phyloP scores from a whole-genome alignment of 2,888 invertebrate species.

The Gonocerus acuteangulatus region DNA sequence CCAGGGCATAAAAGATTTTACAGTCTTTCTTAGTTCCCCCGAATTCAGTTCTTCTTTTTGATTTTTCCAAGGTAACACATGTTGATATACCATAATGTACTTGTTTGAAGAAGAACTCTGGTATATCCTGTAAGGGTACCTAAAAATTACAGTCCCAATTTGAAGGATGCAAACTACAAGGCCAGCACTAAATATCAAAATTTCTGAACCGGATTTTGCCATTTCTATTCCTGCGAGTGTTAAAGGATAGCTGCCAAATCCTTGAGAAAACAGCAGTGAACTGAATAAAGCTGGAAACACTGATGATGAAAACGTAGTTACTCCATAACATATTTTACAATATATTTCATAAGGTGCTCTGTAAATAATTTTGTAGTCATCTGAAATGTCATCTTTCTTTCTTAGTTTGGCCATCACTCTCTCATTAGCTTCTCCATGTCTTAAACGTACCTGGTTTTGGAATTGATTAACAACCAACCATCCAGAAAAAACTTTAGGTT shows the following conservation, averaged over 20 bases:
- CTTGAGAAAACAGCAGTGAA: background rate
- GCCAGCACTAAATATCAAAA: background rate
- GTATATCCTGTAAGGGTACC: conserved; percentile 9
- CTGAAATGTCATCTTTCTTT: background rate
- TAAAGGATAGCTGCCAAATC: background rate
- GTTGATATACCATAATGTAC: conserved; percentile 8
- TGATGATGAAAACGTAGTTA: background rate
- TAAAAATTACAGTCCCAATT: background rate
- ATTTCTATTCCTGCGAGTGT: background rate
- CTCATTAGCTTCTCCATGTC: background rate
- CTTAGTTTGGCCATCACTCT: background rate
- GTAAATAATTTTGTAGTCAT: background rate
- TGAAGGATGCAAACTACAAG: background rate
- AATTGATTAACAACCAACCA: no score
- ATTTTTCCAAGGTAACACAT: conserved; percentile 1
- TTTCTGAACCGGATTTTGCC: background rate
- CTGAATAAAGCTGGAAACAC: background rate
- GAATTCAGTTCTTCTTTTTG: conserved; percentile 3
- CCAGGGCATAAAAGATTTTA: background rate
- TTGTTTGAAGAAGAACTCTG: background rate
- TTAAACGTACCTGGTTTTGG: background rate
- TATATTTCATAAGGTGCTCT: conserved; percentile 11
- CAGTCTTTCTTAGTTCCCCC: conserved; percentile 5
- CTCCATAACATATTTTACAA: background rate
- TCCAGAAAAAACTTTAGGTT: no score